phyloP scores from a whole-genome alignment of 2,888 invertebrate genomes.

The Agriopis aurantiaria region DNA sequence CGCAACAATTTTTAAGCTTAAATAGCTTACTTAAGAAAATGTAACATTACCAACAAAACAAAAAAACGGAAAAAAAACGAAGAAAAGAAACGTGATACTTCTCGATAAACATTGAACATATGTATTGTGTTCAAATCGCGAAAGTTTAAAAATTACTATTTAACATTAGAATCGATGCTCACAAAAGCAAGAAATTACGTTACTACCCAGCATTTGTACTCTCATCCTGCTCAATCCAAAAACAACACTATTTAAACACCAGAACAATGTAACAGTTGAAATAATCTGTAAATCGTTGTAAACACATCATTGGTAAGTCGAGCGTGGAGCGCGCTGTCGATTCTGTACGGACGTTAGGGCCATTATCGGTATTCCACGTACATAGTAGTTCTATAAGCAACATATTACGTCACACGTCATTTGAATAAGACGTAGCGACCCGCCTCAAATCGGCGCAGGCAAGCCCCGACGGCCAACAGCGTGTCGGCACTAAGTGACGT shows the following conservation, averaged over 20 bases:
- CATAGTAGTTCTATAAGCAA: conserved; percentile 4
- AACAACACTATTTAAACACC: conserved; percentile 20
- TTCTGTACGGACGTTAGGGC: conserved; percentile 18
- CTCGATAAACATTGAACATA: no score
- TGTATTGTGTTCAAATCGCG: no score
- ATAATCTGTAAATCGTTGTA: conserved; percentile 38
- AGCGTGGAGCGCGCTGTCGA: conserved; percentile 24
- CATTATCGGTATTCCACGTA: conserved; percentile 22
- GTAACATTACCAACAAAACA: no score
- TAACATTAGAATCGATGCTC: neutral
- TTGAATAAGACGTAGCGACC: conserved; percentile 32
- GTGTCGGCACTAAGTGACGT: conserved; percentile 48
- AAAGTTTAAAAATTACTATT: no score
- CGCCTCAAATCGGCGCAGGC: conserved; percentile 22
- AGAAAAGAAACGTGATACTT: no score
- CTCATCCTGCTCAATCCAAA: conserved; percentile 8
- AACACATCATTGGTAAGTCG: conserved; percentile 33
- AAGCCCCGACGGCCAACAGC: conserved; percentile 4
- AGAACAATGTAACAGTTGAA: conserved; percentile 33
- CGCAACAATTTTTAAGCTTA: no score
- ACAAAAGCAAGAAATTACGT: conserved; percentile 8
- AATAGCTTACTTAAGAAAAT: no score
- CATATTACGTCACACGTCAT: conserved; percentile 24
- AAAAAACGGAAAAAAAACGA: no score
- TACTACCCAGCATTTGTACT: conserved; percentile 1